Conservation (phyloP, 1,140 invertebrate genomes). For the Pogonus chalceus region DNA sequence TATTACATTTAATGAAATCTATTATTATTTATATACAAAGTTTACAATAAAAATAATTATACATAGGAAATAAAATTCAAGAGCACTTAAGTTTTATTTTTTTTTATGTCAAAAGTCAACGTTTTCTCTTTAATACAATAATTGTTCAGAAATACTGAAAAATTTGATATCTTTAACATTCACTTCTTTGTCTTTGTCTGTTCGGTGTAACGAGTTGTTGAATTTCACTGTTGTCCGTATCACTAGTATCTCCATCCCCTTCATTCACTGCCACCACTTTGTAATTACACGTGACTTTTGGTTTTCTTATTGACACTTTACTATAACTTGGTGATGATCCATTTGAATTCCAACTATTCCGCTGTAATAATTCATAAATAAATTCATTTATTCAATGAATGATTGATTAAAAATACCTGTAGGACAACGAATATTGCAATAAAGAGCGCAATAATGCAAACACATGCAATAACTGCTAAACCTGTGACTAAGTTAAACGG, state of each 20-base stretch:
- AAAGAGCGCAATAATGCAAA: conserved; percentile 54
- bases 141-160: conserved; percentile 11
- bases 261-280: conserved; percentile 34
- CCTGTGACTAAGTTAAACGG: conserved; percentile 50
- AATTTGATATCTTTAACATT: conserved; percentile 16
- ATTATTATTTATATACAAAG: conserved; percentile 34
- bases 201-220: neutral
- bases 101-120: conserved; percentile 15
- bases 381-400: conserved; percentile 6
- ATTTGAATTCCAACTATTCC: conserved; percentile 25
- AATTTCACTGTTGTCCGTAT: conserved; percentile 31
- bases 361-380: conserved; percentile 22
- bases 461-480: conserved; percentile 52
- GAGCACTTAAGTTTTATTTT: conserved; percentile 36
- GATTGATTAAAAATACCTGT: conserved; percentile 42
- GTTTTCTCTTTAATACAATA: neutral
- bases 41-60: conserved; percentile 38
- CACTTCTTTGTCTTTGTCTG: conserved; percentile 9
- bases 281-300: conserved; percentile 36
- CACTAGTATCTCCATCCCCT: conserved; percentile 28
- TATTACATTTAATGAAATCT: conserved; percentile 24
- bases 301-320: conserved; percentile 34
- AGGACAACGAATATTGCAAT: conserved; percentile 54
- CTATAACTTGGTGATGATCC: conserved; percentile 27
- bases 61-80: conserved; percentile 35